Conservation (phyloP, 2,113 vertebrate species). For the Aythya baeri region DNA sequence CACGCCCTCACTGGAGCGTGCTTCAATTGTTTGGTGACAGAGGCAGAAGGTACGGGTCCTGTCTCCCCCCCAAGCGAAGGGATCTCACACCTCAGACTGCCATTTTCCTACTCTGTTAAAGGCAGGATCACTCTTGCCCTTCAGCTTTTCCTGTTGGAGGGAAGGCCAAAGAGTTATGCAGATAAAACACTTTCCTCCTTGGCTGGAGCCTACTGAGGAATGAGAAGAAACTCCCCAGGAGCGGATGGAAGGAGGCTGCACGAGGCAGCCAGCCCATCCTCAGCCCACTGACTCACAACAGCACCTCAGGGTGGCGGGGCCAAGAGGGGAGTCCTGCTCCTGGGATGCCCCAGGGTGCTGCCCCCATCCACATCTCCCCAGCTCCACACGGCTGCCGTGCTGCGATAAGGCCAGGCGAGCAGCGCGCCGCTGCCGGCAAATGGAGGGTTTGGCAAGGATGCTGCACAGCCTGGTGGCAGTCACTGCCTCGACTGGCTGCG, state of each 20-base stretch:
- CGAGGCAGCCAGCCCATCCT: not conserved
- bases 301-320: accelerated
- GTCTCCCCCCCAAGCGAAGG: not conserved
- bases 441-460: not conserved
- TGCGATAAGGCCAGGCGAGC: not conserved
- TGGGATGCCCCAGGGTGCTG: accelerated
- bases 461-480: not conserved
- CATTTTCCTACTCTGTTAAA: not conserved
- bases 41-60: not conserved
- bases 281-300: not conserved
- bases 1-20: accelerated
- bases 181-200: not conserved
- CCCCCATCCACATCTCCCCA: not conserved
- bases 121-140: not conserved
- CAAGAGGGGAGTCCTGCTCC: accelerated
- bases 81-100: not conserved
- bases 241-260: accelerated
- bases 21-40: accelerated
- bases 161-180: not conserved
- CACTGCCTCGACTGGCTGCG: not conserved
- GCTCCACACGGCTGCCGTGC: not conserved
- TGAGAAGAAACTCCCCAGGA: not conserved
- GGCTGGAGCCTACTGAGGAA: not conserved
- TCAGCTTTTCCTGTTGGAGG: not conserved
- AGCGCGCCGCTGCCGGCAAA: not conserved